Conservation (phyloP, 2,888 invertebrate species). For the Euclidia mi region DNA sequence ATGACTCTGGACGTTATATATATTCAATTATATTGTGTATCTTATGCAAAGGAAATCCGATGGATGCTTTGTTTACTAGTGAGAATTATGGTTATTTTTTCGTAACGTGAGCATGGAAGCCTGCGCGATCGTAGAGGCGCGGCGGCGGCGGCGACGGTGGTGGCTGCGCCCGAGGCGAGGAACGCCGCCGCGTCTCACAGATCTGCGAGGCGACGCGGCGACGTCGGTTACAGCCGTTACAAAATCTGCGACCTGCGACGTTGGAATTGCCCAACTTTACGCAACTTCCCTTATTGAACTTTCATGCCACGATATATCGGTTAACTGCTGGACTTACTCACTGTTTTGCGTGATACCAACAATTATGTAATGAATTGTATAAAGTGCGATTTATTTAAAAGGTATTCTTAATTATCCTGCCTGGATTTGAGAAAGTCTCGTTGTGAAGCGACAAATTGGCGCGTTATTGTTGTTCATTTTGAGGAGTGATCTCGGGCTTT, state of each 20-base stretch:
- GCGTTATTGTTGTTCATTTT: too few relatives aligned
- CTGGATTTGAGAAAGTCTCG: too few relatives aligned
- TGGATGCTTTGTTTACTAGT: conserved; percentile 23
- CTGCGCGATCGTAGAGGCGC: conserved; percentile 28
- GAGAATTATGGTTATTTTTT: conserved; percentile 33
- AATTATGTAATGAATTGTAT: conserved; percentile 8
- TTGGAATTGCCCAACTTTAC: conserved; percentile 77
- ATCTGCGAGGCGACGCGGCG: conserved; percentile 38
- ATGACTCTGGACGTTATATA: neutral
- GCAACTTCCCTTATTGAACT: conserved; percentile 80
- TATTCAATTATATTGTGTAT: conserved; percentile 3
- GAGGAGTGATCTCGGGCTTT: too few relatives aligned
- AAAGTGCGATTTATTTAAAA: neutral
- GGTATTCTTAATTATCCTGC: too few relatives aligned
- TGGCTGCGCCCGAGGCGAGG: conserved; percentile 59
- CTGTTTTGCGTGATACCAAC: conserved; percentile 25
- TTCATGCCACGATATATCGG: conserved; percentile 67
- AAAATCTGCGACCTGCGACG: conserved; percentile 76
- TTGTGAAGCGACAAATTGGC: too few relatives aligned
- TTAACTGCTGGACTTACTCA: conserved; percentile 38
- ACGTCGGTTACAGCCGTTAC: conserved; percentile 70
- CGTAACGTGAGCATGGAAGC: conserved; percentile 27
- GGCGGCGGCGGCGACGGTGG: conserved; percentile 26
- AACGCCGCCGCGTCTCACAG: conserved; percentile 52
- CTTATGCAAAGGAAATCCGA: conserved; percentile 2